A percentile compares a stretch with the other conserved stretches of the same genome.
Conservation (phyloP, 1,140 invertebrate species). For the Drosophila nannoptera region DNA sequence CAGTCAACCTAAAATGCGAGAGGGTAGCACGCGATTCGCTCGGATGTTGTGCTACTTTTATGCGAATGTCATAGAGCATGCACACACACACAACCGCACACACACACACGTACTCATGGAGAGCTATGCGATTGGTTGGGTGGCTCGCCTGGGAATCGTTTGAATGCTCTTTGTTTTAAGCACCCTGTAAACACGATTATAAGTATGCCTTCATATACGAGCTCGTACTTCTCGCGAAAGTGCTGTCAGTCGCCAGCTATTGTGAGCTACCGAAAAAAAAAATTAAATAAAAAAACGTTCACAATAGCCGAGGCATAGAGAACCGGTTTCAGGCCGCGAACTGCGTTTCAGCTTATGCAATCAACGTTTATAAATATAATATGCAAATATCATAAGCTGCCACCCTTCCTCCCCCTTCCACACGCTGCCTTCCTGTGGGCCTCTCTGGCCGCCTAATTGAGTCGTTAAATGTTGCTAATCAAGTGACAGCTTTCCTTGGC, state of each 20-base stretch:
- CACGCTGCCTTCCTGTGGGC: too few relatives aligned
- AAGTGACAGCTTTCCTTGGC: slow-evolving; percentile 22
- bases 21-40: slow-evolving; percentile 30
- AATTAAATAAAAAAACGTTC: not conserved
- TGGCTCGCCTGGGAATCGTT: slow-evolving; percentile 30
- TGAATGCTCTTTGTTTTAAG: slow-evolving; percentile 31
- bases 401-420: not conserved
- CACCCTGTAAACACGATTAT: slow-evolving; percentile 39
- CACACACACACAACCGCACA: not conserved
- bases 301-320: slow-evolving; percentile 1
- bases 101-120: not conserved
- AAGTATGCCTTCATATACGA: not conserved
- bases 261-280: slow-evolving; percentile 36
- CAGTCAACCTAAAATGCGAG: slow-evolving; percentile 35
- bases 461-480: slow-evolving; percentile 32
- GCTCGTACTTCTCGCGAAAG: slow-evolving; percentile 34
- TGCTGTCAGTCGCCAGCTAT: slow-evolving; percentile 23
- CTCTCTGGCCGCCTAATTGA: slow-evolving; percentile 17
- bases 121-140: slow-evolving; percentile 3
- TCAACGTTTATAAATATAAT: slow-evolving; percentile 42
- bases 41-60: slow-evolving; percentile 32
- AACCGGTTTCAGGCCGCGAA: slow-evolving; percentile 38
- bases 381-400: slow-evolving; percentile 33
- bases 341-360: slow-evolving; percentile 47
- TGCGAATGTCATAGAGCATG: slow-evolving; percentile 37